Evolutionary conservation across 2,113 vertebrate species (phyloP), one percentile per base, ranked within the genome.

Genomic region (Balaeniceps rex): DNA sequence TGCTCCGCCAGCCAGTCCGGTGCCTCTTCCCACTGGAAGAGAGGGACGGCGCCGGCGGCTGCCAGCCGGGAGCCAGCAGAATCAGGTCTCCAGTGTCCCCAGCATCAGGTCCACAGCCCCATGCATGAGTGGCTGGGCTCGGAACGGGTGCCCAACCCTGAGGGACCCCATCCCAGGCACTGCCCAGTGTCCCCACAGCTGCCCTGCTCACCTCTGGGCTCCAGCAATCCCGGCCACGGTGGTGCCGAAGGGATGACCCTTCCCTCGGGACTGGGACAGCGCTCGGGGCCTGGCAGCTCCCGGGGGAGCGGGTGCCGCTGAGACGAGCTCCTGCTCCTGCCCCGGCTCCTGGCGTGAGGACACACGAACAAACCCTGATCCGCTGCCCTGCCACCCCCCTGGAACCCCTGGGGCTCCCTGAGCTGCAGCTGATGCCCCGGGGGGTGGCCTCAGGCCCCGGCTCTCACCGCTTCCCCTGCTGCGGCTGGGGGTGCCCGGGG

Each of bases 161-260:
- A 31, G 44, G 15, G 31, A 79, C 21, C 23, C 38, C 51, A 36
- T 6, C 21, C 1, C 0, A 47, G 25, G 49, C 17, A 8, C 34
- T 75, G 14, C 44, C 42, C 33, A 23, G 57, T 34, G 33, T 9
- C 19, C 60, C 60, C 61, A 36, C 26, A 5, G 61, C 36, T 18
- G 8, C 31, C 72, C 36, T 1, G 8, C 97, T 97, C 77, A 98
- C 98, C 98, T 98, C 57, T 94, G 1, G 63, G 76, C 13, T 97
- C 93, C 0, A 57, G 71, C 52, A 49, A 24, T 38, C 58, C 9
- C 0, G 98, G 97, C 92, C 98, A 89, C 0, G 98, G 98, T 0
- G 98, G 98, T 28, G 98, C 98, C 0, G 98, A 98, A 36, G 98
- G 98, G 12, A 95, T 52, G 9, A 97, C 96, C 83, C 65, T 93